Conservation (phyloP, 2,797 vertebrate species). For the Mallotus villosus region DNA sequence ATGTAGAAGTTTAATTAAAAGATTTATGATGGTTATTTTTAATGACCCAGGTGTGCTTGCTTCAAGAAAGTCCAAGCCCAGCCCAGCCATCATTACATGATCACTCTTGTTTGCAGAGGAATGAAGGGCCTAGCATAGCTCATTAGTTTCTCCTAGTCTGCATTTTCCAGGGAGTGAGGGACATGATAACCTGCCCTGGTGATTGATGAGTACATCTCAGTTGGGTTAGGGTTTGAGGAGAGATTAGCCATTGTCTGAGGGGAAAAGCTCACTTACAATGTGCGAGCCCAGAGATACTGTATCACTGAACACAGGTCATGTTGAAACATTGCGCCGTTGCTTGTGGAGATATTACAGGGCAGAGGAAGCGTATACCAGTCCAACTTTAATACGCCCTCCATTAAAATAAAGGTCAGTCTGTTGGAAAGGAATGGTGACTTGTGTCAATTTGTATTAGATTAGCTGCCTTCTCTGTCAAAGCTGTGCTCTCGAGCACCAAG, state of each 20-base stretch:
- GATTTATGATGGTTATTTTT: conserved; percentile 1
- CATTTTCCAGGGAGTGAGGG: conserved; percentile 3
- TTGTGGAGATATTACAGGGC: no score
- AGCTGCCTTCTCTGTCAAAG: conserved; percentile 2
- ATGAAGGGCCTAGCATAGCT: conserved; percentile 31
- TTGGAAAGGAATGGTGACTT: conserved; percentile 18
- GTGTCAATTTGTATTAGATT: conserved; percentile 17
- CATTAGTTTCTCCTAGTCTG: conserved; percentile 43
- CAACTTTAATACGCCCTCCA: conserved; percentile 13
- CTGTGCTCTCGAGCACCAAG: conserved; percentile 3
- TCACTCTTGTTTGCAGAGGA: conserved; percentile 42
- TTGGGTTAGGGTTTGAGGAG: conserved; percentile 46
- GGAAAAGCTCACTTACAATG: conserved; percentile 63
- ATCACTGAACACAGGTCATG: no score
- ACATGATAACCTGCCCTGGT: conserved; percentile 50
- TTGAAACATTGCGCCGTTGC: no score
- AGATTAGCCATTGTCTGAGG: conserved; percentile 63
- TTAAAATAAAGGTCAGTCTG: conserved; percentile 13
- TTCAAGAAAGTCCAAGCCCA: neutral
- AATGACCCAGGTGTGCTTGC: conserved; percentile 1
- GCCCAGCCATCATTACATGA: conserved; percentile 18
- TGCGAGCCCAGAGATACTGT: no score
- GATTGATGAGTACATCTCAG: conserved; percentile 62
- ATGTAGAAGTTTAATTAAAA: neutral
- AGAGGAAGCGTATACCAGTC: neutral